phyloP scores from a whole-genome alignment of 2,113 vertebrate species.

The Paralichthys olivaceus region DNA sequence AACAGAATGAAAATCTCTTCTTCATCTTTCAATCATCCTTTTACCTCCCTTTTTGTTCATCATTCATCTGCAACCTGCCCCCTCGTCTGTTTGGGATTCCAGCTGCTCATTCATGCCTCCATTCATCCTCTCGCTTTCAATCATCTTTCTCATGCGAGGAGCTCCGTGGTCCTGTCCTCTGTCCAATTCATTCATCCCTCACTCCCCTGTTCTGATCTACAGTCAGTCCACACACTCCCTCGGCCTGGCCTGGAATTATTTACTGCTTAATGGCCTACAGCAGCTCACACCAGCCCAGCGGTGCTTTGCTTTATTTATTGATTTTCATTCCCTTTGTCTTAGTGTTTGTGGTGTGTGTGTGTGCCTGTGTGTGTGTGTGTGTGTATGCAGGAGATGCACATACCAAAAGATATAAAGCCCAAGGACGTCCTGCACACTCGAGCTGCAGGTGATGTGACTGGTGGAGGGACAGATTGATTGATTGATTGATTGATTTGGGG shows the following conservation, averaged over 20 bases:
- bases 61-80: background rate
- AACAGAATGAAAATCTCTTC: background rate
- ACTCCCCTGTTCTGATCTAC: constrained; percentile 53
- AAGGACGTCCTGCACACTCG: constrained; percentile 55
- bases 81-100: background rate
- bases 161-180: constrained; percentile 12
- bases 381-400: constrained; percentile 31
- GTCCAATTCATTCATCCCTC: constrained; percentile 52
- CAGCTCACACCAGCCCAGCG: constrained; percentile 60
- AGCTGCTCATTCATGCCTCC: constrained; percentile 20
- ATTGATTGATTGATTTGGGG: constrained; percentile 54
- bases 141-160: constrained; percentile 9
- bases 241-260: constrained; percentile 71
- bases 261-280: constrained; percentile 73
- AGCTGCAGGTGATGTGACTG: constrained; percentile 54
- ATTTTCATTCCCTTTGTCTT: constrained; percentile 69
- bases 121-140: constrained; percentile 1
- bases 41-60: background rate
- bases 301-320: constrained; percentile 75
- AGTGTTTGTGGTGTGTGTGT: constrained; percentile 12
- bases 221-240: constrained; percentile 57
- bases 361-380: constrained; percentile 15
- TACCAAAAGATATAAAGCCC: constrained; percentile 53
- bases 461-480: constrained; percentile 28
- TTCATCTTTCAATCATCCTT: constrained; percentile 12